Conservation (phyloP, 2,797 vertebrate genomes). For the Pachyuromys duprasi region DNA sequence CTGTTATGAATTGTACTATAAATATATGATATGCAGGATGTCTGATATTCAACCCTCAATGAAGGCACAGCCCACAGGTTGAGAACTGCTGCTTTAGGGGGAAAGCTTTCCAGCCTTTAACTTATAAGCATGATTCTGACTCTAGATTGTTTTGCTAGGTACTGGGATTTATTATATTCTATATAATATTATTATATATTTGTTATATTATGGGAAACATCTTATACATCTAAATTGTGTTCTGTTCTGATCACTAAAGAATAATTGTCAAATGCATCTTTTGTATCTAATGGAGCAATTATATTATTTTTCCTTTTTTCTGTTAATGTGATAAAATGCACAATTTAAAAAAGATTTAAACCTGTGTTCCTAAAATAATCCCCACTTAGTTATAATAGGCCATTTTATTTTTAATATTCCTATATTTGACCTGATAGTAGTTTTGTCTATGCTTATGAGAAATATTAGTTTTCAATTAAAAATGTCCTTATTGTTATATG, state of each 20-base stretch:
- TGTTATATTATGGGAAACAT: not conserved
- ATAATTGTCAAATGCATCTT: not conserved
- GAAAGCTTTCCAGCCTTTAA: not conserved
- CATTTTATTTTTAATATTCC: not conserved
- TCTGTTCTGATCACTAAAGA: not conserved
- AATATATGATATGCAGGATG: not conserved
- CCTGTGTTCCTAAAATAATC: not conserved
- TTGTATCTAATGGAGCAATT: not conserved
- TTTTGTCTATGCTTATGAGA: not conserved
- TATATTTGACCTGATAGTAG: not conserved
- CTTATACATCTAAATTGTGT: not conserved
- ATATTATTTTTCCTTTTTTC: not conserved
- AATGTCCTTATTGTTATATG: not conserved
- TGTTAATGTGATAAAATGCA: not conserved
- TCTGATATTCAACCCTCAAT: not conserved
- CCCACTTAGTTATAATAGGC: not conserved
- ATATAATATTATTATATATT: not conserved
- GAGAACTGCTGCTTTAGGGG: not conserved
- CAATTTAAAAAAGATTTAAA: not conserved
- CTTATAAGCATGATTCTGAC: not conserved
- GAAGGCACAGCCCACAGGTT: not conserved
- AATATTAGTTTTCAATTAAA: not conserved
- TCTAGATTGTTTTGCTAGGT: not conserved
- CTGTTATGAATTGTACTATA: not conserved
- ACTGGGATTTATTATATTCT: too few species aligned